These are phyloP conservation scores for Neoseiulus cucumeris DNA, from an alignment of 1,140 invertebrate species.

Conservation along the genomic window DNA sequence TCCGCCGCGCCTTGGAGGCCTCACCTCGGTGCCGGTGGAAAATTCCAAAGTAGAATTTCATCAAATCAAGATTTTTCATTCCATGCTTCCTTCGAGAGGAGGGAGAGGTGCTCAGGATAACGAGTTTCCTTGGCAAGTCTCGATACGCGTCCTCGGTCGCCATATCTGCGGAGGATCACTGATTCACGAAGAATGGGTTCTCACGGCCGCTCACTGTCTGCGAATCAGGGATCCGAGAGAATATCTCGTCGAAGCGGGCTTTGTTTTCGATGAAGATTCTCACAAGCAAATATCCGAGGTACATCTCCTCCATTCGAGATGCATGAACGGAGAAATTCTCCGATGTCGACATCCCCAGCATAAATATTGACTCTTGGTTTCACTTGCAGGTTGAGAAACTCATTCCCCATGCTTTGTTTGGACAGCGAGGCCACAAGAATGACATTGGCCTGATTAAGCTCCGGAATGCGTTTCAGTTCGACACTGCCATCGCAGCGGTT, in stretches of 20 bases:
- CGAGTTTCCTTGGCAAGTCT: constrained; percentile 22
- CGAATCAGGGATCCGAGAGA: background rate
- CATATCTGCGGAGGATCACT: constrained; percentile 29
- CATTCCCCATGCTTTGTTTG: no score
- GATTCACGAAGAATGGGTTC: constrained; percentile 27
- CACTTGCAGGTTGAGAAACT: no score
- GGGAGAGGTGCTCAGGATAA: constrained; percentile 19
- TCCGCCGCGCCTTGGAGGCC: no score
- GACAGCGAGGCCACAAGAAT: constrained; percentile 30
- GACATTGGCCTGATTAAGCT: constrained; percentile 64
- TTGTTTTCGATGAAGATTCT: background rate
- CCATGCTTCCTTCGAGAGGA: constrained; percentile 16
- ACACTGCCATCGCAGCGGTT: constrained; percentile 53
- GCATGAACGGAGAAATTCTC: no score
- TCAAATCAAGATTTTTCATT: no score
- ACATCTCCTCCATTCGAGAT: background rate
- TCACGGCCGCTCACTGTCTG: constrained; percentile 31
- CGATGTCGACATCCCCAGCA: no score
- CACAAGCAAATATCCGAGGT: constrained; percentile 2
- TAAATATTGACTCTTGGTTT: no score
- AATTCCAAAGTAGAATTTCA: no score
- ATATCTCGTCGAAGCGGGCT: background rate
- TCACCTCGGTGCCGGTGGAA: no score
- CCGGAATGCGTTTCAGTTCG: constrained; percentile 46
- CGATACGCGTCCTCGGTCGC: background rate